Conservation (phyloP, 2,888 invertebrate genomes). For the Agrotis clavis region DNA sequence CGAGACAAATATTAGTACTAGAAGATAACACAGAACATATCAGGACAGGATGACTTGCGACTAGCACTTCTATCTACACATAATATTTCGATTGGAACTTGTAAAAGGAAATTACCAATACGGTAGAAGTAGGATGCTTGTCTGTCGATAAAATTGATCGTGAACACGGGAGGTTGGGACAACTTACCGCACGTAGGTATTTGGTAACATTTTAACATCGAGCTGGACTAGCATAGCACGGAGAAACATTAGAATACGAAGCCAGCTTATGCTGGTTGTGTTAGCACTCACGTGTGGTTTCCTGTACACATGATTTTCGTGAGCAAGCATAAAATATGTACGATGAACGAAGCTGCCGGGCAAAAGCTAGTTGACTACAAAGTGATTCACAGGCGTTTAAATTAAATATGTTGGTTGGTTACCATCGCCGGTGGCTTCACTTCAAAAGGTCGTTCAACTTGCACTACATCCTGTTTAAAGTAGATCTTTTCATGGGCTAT, state of each 20-base stretch:
- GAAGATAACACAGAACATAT: slow-evolving; percentile 15
- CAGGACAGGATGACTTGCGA: background rate
- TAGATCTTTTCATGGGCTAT: slow-evolving; percentile 57
- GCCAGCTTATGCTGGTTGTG: background rate
- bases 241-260: background rate
- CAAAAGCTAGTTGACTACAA: slow-evolving; percentile 71
- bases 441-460: slow-evolving; percentile 84
- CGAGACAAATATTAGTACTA: slow-evolving; percentile 24
- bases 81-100: slow-evolving; percentile 20
- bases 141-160: slow-evolving; percentile 38
- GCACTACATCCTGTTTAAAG: slow-evolving; percentile 77
- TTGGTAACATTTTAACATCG: slow-evolving; percentile 1
- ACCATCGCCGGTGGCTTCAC: slow-evolving; percentile 76
- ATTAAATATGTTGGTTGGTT: slow-evolving; percentile 74
- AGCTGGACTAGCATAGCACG: background rate
- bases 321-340: slow-evolving; percentile 54
- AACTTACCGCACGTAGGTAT: background rate
- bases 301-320: slow-evolving; percentile 31
- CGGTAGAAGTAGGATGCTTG: slow-evolving; percentile 18
- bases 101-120: slow-evolving; percentile 37
- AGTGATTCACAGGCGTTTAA: slow-evolving; percentile 77
- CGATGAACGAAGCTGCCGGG: slow-evolving; percentile 43
- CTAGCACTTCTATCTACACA: slow-evolving; percentile 11
- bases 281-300: background rate
- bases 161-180: slow-evolving; percentile 29